Evolutionary conservation across 2,113 vertebrate species (phyloP), one percentile per base, ranked within the genome.

Genomic region (Excalfactoria chinensis): DNA sequence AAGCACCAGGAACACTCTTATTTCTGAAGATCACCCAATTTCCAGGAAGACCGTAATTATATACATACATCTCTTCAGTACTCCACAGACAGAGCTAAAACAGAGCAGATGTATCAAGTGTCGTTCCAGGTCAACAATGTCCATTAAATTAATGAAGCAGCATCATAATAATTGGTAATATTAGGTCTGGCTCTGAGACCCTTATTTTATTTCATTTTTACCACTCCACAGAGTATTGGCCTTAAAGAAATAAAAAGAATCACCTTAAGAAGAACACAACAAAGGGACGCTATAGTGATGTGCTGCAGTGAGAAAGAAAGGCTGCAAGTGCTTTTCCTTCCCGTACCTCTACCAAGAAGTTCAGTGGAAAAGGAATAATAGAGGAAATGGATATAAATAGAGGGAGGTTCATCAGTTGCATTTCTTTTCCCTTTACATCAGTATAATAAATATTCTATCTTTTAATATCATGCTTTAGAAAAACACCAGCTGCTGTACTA

Each of bases 301-400:
- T 55, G 14, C 28, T 63, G 16, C 37, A 83, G 30, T 35, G 37
- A 56, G 0, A 89, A 22, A 63, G 4, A 41, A 56, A 69, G 53
- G 41, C 60, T 90, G 81, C 49, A 84, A 84, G 8, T 60, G 30
- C 19, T 58, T 67, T 70, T 22, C 35, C 21, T 46, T 82, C 55
- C 49, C 74, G 16, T 43, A 53, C 86, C 75, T 70, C 34, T 87
- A 76, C 74, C 55, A 62, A 40, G 21, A 84, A 46, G 25, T 84
- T 87, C 92, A 90, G 14, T 92, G 46, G 84, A 89, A 75, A 55
- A 32, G 32, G 35, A 90, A 51, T 53, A 63, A 55, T 79, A 28
- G 53, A 44, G 53, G 84, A 84, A 93, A 86, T 5, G 90, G 59
- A 34, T 94, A 92, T 89, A 94, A 95, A 92, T 84, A 93, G 77